These are phyloP conservation scores for Sarcophaga carnaria DNA, from an alignment of 2,888 invertebrate genomes.

Conservation along the genomic window DNA sequence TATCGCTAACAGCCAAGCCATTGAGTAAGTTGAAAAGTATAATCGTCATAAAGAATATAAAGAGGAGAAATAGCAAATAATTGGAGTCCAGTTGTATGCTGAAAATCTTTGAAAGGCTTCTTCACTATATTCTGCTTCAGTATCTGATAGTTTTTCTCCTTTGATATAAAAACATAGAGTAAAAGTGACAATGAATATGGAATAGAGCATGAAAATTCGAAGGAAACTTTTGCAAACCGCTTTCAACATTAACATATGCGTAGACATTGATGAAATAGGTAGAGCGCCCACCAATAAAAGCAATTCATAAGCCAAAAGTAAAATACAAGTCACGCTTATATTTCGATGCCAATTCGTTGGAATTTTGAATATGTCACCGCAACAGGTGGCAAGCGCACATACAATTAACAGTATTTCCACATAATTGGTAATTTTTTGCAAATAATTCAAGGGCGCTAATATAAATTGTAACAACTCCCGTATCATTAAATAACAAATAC, in stretches of 20 bases:
- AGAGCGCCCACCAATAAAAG: conserved; percentile 90
- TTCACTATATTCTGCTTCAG: not conserved
- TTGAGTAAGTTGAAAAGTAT: conserved; percentile 91
- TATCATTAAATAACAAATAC: conserved; percentile 84
- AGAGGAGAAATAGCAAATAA: conserved; percentile 87
- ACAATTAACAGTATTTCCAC: conserved; percentile 87
- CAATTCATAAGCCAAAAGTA: conserved; percentile 89
- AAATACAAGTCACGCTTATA: conserved; percentile 87
- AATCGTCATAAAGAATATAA: conserved; percentile 91
- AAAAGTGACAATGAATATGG: conserved; percentile 90
- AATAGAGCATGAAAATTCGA: conserved; percentile 90
- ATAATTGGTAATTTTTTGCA: conserved; percentile 88
- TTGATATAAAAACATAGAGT: conserved; percentile 91
- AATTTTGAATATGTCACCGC: conserved; percentile 81
- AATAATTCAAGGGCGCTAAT: conserved; percentile 86
- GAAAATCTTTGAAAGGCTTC: conserved; percentile 86
- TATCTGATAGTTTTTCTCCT: conserved; percentile 77
- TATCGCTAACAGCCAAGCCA: conserved; percentile 92
- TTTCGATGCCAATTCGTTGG: conserved; percentile 84
- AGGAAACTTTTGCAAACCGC: conserved; percentile 91
- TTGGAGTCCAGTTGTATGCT: conserved; percentile 88
- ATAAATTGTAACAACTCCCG: conserved; percentile 88
- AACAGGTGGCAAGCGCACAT: conserved; percentile 84
- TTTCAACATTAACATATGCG: conserved; percentile 91
- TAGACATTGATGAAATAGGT: conserved; percentile 86